Conservation (phyloP, 2,888 invertebrate genomes). For the Xestia c-nigrum region DNA sequence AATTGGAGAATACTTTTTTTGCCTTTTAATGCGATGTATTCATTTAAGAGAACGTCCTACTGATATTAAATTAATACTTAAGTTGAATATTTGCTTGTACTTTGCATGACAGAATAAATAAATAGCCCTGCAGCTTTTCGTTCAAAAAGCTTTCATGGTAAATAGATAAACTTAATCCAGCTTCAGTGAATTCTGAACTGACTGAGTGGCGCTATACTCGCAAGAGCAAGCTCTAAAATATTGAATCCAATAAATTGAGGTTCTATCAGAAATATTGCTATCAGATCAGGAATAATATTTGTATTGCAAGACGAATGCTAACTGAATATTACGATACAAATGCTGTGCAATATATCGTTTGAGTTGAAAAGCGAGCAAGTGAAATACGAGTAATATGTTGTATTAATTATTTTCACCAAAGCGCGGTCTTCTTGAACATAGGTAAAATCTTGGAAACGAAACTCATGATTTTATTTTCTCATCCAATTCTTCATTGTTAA, state of each 20-base stretch:
- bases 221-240: slow-evolving; percentile 29
- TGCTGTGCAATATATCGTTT: background rate
- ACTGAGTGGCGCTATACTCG: slow-evolving; percentile 1
- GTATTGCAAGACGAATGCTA: slow-evolving; percentile 5
- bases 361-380: background rate
- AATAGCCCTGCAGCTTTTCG: background rate
- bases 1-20: too few relatives aligned
- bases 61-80: background rate
- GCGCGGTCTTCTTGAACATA: background rate
- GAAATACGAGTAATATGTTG: background rate
- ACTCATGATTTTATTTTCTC: background rate
- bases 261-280: slow-evolving; percentile 20
- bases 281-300: slow-evolving; percentile 15
- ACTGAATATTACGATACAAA: background rate
- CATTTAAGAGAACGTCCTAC: background rate
- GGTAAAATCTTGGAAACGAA: background rate
- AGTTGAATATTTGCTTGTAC: background rate
- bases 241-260: slow-evolving; percentile 38
- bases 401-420: background rate
- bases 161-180: slow-evolving; percentile 10
- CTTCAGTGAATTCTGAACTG: slow-evolving; percentile 14
- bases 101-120: background rate
- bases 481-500: background rate
- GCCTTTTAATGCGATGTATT: background rate
- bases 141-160: slow-evolving; percentile 8